A percentile compares a stretch with the other conserved stretches of the same genome.
phyloP scores from a whole-genome alignment of 2,888 invertebrate genomes.

The Seladonia tumulorum region DNA sequence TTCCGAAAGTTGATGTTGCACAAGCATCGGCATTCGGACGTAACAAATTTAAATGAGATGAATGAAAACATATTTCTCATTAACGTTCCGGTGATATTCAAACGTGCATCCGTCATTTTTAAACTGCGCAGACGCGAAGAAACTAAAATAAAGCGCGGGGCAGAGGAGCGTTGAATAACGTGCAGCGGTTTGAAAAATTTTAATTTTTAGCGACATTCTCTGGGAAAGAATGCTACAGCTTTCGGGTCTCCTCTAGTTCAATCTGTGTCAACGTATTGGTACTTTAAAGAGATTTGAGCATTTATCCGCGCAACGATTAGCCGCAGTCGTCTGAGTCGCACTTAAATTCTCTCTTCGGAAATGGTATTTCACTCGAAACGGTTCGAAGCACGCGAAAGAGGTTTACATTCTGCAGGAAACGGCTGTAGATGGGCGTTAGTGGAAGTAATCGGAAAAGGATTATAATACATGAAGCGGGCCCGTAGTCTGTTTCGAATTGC shows the following conservation, averaged over 20 bases:
- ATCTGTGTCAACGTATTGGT: background rate
- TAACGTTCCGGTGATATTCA: background rate
- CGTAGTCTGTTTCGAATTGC: background rate
- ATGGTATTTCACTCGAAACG: background rate
- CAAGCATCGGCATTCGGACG: background rate
- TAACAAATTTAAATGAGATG: background rate
- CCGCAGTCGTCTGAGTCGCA: background rate
- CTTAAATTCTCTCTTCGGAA: background rate
- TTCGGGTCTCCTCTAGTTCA: background rate
- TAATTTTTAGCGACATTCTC: background rate
- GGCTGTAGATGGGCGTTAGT: background rate
- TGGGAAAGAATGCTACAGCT: background rate
- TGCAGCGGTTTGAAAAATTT: background rate
- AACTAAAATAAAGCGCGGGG: background rate
- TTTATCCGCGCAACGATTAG: conserved; percentile 1
- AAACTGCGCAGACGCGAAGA: background rate
- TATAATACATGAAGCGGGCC: background rate
- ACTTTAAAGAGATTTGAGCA: background rate
- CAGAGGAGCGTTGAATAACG: background rate
- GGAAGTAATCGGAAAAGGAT: background rate
- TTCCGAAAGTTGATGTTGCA: too few species aligned
- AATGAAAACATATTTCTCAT: background rate
- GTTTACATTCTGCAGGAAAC: background rate
- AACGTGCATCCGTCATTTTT: background rate
- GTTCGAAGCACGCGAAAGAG: background rate